Base-by-base conservation (phyloP, 2,888 invertebrate species). In the Argyresthia albistria region DNA sequence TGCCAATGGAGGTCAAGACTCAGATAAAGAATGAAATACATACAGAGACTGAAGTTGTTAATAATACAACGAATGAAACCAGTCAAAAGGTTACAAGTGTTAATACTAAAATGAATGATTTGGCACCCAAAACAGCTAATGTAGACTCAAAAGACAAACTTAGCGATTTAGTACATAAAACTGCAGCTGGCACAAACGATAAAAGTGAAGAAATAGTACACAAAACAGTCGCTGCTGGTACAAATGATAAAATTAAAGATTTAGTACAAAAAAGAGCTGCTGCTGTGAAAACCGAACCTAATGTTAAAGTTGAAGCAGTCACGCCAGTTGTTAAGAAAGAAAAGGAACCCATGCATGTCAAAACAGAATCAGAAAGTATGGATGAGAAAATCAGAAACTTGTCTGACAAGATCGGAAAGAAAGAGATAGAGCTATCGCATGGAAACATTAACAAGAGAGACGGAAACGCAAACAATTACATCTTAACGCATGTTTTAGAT, bases 401-500 rank as follows among this genome's bases (percentile, higher is more conserved):
- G 8, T 36, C 37, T 7, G 39, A 43, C 8, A 35, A 45, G n/a
- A 51, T 35, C 55, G 60, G 59, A 25, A 25, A 25, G 25, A 62
- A 53, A 56, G 61, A 61, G 51, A 59, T 61, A 51, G 62, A 55
- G 49, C 60, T 63, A 58, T 51, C 60, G 50, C 46, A 59, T 51
- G 42, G 58, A 57, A 55, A 58, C 15, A 43, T 36, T 9, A 52
- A 59, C 53, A 61, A 36, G 57, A 56, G 7, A 61, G 60, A 53
- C 53, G 60, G 60, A 48, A 59, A 66, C 51, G 66, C 59, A 51
- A 69, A 59, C 58, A 68, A 69, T 53, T 74, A 61, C 54, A 63
- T 71, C 56, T 60, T 86, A 1, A 87, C 86, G 0, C 87, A 87
- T 50, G 86, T 87, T 1, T 60, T 87, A 8, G 86, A 86, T 51